Base-by-base conservation (phyloP, 1,140 invertebrate genomes). In the Lamellibrachia luymesi region DNA sequence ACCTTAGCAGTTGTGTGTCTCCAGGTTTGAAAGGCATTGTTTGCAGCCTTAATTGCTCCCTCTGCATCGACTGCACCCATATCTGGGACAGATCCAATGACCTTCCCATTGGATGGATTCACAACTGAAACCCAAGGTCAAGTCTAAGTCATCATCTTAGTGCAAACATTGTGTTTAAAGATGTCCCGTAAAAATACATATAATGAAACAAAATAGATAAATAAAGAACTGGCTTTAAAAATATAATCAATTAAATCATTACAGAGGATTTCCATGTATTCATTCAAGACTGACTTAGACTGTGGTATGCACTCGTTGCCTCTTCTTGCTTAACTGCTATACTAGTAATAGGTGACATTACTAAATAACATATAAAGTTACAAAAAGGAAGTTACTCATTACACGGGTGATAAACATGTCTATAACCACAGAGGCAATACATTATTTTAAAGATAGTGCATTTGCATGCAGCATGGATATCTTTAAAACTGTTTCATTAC, bases 81-180 rank as follows among this genome's bases (percentile, higher is more conserved):
- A 95, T 99, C 98, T 27, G 98, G 98, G 8, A 99, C 98, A 92
- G 96, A 95, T 22, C 97, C 97, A 91, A 99, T 97, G 2, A 98
- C 95, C 94, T 97, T 96, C n/a, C 97, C 97, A 96, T 97, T 98
- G 0, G 96, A 93, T 50, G 96, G 97, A 95, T 97, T 97, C 7
- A 94, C 93, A 51, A 97, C 96, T 96, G 94, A 90, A 94, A 94
- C 92, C 52, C 93, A 13, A 92, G 13, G 5, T 17, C 13, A 80
- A 22, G 64, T 80, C 13, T 2, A 80, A 10, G 2, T 80, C 94
- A 92, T 50, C 22, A 92, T 92, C 8, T 49, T 49, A 49, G 25
- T 49, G n/a, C 64, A 5, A 92, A 92, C 8, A 56, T 92, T n/a
- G 25, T 25, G 51, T 17, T n/a, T 22, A 64, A 64, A 25, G 25